These are phyloP conservation scores for Amblyteles armatorius DNA, from an alignment of 2,888 invertebrate species.

Conservation along the genomic window DNA sequence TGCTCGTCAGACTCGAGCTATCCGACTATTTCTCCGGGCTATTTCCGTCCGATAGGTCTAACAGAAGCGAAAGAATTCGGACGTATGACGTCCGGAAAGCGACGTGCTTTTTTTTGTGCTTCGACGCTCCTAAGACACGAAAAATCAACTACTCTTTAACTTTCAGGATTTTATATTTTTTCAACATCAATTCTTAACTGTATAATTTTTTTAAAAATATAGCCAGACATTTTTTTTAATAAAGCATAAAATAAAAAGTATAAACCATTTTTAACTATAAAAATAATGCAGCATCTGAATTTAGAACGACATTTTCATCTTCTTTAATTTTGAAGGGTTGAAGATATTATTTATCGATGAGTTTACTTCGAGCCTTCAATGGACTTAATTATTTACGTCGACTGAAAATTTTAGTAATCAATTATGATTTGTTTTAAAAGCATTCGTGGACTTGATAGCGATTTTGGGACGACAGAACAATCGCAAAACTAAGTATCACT, in stretches of 20 bases:
- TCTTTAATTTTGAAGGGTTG: not conserved
- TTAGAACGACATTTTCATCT: not conserved
- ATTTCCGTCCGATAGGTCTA: constrained; percentile 54
- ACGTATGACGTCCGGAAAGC: not conserved
- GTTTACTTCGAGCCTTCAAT: not conserved
- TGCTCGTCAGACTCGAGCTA: constrained; percentile 55
- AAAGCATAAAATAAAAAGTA: not conserved
- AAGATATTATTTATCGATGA: not conserved
- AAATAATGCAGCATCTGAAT: not conserved
- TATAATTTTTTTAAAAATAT: not conserved
- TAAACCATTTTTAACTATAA: not conserved
- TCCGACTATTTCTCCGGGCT: constrained; percentile 56
- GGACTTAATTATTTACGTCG: not conserved
- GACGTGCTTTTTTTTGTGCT: not conserved
- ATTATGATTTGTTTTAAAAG: not conserved
- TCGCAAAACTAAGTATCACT: not conserved
- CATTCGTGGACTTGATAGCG: not conserved
- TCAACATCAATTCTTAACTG: not conserved
- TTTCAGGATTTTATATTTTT: not conserved
- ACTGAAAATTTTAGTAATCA: not conserved
- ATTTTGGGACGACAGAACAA: not conserved
- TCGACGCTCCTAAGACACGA: not conserved
- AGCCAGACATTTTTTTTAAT: not conserved
- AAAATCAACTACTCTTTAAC: not conserved
- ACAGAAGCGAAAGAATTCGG: constrained; percentile 40